Evolutionary conservation across 2,113 vertebrate genomes (phyloP), one percentile per base, ranked within the genome.

Genomic region (Pseudonaja textilis): DNA sequence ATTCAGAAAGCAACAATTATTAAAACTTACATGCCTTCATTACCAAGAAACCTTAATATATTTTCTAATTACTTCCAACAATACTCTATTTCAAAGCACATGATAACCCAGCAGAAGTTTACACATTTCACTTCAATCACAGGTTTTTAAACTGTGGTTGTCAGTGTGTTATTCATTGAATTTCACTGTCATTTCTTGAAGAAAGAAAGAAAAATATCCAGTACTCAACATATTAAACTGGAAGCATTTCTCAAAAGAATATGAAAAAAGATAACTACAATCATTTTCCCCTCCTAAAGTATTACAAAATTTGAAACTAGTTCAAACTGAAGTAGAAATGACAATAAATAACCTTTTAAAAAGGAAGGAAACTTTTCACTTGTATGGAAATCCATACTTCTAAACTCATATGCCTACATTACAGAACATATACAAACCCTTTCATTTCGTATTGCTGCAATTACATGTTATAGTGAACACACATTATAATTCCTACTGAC

Each of bases 1-100:
- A 97, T 97, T 97, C 96, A 97, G 97, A 96, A 98, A 97, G 97
- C 97, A 97, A 98, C 97, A 97, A 97, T 98, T 96, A 97, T 97
- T 96, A 97, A 97, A 97, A 97, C 97, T 97, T 97, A 97, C 97
- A 98, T 96, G 97, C 97, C 97, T 97, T 97, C 97, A 96, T 97
- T 97, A 97, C 97, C 97, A 97, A 97, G 97, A 97, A 97, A 97
- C 97, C 97, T 97, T 97, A 96, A 97, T 96, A 97, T 96, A 96
- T 97, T 97, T 96, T 97, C 97, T 97, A 97, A 96, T 97, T 96
- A 97, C 96, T 97, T 97, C 96, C 96, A 95, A 97, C 97, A 97
- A 97, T 96, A 97, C 97, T 97, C 97, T 97, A 97, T 97, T 97
- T 96, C 96, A 97, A 96, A 97, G 97, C 96, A 97, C 97, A 97